phyloP scores from a whole-genome alignment of 2,113 vertebrate species.

The Osmerus mordax region DNA sequence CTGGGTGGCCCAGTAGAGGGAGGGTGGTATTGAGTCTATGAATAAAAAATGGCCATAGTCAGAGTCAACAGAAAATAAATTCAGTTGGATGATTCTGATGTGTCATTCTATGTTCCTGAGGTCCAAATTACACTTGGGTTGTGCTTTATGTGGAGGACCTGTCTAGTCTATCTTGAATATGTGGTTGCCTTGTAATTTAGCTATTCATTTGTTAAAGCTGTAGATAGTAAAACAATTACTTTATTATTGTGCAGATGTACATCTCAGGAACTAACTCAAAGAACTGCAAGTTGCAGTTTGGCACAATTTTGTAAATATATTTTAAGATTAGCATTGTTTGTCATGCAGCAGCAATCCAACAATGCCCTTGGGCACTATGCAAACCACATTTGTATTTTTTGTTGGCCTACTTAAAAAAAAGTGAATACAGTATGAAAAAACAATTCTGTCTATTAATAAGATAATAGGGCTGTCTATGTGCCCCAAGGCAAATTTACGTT shows the following conservation, averaged over 20 bases:
- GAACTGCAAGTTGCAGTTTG: too few relatives aligned
- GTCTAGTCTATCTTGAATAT: not conserved
- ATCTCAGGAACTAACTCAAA: too few relatives aligned
- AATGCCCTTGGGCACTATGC: not conserved
- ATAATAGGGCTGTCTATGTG: not conserved
- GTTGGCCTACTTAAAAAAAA: not conserved
- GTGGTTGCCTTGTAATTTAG: too few relatives aligned
- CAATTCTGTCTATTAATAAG: not conserved
- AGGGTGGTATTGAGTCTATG: not conserved
- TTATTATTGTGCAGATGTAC: too few relatives aligned
- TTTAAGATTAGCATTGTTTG: too few relatives aligned
- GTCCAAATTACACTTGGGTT: not conserved
- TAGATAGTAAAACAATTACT: too few relatives aligned
- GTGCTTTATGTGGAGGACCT: not conserved
- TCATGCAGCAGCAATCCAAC: not conserved
- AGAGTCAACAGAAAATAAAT: not conserved
- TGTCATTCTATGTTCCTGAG: not conserved
- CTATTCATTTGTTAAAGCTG: too few relatives aligned
- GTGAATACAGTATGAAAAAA: not conserved
- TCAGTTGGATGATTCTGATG: constrained; percentile 1
- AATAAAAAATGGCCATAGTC: constrained; percentile 1
- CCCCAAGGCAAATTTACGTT: not conserved
- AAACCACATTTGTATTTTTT: not conserved
- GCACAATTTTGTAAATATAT: too few relatives aligned
- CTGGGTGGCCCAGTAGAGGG: not conserved